Evolutionary conservation across 2,888 invertebrate genomes (phyloP).

Genomic region (Seira ritae): DNA sequence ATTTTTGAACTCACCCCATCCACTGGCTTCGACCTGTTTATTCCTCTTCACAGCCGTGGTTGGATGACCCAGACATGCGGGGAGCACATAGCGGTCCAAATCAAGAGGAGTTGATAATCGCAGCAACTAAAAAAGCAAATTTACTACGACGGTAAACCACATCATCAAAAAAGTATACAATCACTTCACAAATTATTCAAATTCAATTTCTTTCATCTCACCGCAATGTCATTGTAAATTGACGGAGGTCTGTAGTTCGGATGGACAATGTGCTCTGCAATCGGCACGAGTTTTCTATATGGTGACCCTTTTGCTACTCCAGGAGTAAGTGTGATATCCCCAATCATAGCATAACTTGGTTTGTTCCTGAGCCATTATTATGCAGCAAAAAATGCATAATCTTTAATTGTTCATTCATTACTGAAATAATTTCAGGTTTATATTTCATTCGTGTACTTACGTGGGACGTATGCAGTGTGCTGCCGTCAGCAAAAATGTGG

Average conservation of each 20-base stretch:
- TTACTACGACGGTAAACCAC: neutral
- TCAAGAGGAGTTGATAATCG: slow-evolving; percentile 26
- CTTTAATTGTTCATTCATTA: neutral
- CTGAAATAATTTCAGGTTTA: too few relatives aligned
- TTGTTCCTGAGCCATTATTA: slow-evolving; percentile 25
- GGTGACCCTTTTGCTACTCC: neutral
- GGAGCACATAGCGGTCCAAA: slow-evolving; percentile 46
- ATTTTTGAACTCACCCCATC: slow-evolving; percentile 49
- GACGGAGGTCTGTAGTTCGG: slow-evolving; percentile 66
- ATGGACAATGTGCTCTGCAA: slow-evolving; percentile 62
- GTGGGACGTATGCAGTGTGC: slow-evolving; percentile 82
- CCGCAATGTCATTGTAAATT: slow-evolving; percentile 72
- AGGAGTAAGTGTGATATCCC: slow-evolving; percentile 26
- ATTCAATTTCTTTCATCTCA: slow-evolving; percentile 44
- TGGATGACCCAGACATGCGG: slow-evolving; percentile 52
- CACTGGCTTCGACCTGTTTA: slow-evolving; percentile 28
- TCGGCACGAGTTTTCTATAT: slow-evolving; percentile 46
- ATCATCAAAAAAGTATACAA: neutral
- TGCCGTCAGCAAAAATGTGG: slow-evolving; percentile 85
- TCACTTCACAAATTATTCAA: neutral
- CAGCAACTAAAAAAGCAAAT: slow-evolving; percentile 33
- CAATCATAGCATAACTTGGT: slow-evolving; percentile 48
- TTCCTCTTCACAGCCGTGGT: slow-evolving; percentile 23
- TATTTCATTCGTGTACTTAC: too few relatives aligned
- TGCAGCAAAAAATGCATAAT: neutral